Evolutionary conservation across 2,888 invertebrate genomes (phyloP), one percentile per base, ranked within the genome.

Genomic region (Drosophila acutilabella): DNA sequence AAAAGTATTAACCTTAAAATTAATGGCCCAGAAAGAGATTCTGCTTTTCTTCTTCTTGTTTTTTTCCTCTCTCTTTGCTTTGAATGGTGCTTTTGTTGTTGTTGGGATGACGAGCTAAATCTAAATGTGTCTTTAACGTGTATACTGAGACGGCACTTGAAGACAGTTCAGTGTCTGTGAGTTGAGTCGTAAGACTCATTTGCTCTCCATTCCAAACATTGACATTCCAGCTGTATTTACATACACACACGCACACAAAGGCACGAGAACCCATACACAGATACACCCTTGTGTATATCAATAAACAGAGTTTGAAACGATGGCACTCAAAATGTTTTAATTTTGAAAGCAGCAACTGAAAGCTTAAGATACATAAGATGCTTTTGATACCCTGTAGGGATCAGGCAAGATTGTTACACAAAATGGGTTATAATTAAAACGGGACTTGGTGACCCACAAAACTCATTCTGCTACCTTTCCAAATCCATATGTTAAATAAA

Each of bases 1-100:
- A 67, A 74, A 80, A 75, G 86, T 82, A 83, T 83, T 86, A 83
- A 83, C 82, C 87, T 88, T 86, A 88, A 87, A 83, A 83, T 83
- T 88, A 83, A 83, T 83, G 82, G 82, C 70, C 80, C 89, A 80
- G 83, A 83, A 83, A 80, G 83, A 44, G 83, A 44, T 83, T 71
- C 70, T 60, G 70, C 56, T 69, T 53, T 54, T 65, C 18, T n/a
- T 50, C n/a, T n/a, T 11, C 18, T 44, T 16, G 2, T 36, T 44
- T 3, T 10, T 30, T 0, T 40, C 11, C n/a, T 6, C 26, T 26
- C 23, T 36, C 36, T 13, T n/a, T 38, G 13, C 47, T 38, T 38
- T 40, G 38, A 53, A 40, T 41, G 42, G 38, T 50, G 40, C 51
- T 47, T 58, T 54, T 42, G 41, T 30, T 30, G 40, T 26, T 33